A percentile compares a stretch with the other conserved stretches of the same genome.
phyloP scores from a whole-genome alignment of 2,113 vertebrate species.

The Cyrtonyx montezumae region DNA sequence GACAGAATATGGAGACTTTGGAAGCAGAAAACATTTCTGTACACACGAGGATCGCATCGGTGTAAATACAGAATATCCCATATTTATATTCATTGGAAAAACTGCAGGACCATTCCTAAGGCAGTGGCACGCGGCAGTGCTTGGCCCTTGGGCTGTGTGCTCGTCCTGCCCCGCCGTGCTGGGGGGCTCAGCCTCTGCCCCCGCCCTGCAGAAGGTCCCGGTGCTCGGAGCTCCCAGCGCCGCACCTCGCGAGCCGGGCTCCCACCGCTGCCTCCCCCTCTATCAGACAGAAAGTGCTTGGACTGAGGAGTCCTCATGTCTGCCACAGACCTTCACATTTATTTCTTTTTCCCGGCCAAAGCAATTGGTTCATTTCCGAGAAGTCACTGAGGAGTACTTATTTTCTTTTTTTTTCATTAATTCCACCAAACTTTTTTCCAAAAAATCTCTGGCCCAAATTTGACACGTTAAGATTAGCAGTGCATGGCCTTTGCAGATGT shows the following conservation, averaged over 20 bases:
- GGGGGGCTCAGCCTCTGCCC: too few species aligned
- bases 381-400: background rate
- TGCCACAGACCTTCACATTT: background rate
- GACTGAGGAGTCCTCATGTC: background rate
- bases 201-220: too few species aligned
- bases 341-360: background rate
- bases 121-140: too few species aligned
- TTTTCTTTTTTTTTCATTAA: background rate
- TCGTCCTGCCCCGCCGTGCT: too few species aligned
- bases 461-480: background rate
- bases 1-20: background rate
- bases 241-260: too few species aligned
- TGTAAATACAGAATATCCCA: background rate
- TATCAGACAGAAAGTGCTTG: background rate
- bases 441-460: background rate
- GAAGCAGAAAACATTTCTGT: background rate
- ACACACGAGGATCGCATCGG: fast-evolving
- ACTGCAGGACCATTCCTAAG: background rate
- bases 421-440: background rate
- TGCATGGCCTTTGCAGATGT: background rate
- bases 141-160: too few species aligned
- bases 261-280: background rate
- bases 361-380: background rate
- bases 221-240: too few species aligned
- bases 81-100: background rate